phyloP scores from a whole-genome alignment of 2,113 vertebrate species.

The Bagarius yarrelli region DNA sequence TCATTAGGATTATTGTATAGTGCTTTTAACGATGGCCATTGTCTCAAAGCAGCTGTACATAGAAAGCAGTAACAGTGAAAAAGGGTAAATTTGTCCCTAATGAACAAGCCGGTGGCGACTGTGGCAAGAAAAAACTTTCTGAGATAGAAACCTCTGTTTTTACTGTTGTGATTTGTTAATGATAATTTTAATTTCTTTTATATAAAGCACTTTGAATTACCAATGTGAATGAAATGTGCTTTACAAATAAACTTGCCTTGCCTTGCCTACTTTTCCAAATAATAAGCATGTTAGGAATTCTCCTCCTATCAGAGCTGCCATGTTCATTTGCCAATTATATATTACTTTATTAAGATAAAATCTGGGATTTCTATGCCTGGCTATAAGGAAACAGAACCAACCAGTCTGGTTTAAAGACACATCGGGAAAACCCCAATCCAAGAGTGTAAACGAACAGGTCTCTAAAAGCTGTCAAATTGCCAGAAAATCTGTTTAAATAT shows the following conservation, averaged over 20 bases:
- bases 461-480: not conserved
- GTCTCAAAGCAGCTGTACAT: no score
- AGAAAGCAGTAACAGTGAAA: no score
- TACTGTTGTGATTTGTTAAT: no score
- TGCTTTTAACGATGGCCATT: no score
- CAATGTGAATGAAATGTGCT: no score
- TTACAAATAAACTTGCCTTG: not conserved
- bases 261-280: not conserved
- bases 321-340: not conserved
- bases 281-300: not conserved
- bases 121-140: no score
- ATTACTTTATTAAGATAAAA: not conserved
- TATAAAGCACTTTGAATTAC: no score
- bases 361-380: not conserved
- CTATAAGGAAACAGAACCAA: slow-evolving; percentile 14
- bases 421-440: slow-evolving; percentile 1
- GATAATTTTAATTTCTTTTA: no score
- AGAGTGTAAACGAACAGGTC: not conserved
- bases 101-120: no score
- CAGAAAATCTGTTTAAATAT: not conserved
- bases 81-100: no score
- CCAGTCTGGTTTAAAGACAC: slow-evolving; percentile 16
- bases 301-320: not conserved
- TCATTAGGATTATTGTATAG: no score
- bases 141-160: no score